Evolutionary conservation across 2,113 vertebrate genomes (phyloP), one percentile per base, ranked within the genome.

Genomic region (Suricata suricatta): DNA sequence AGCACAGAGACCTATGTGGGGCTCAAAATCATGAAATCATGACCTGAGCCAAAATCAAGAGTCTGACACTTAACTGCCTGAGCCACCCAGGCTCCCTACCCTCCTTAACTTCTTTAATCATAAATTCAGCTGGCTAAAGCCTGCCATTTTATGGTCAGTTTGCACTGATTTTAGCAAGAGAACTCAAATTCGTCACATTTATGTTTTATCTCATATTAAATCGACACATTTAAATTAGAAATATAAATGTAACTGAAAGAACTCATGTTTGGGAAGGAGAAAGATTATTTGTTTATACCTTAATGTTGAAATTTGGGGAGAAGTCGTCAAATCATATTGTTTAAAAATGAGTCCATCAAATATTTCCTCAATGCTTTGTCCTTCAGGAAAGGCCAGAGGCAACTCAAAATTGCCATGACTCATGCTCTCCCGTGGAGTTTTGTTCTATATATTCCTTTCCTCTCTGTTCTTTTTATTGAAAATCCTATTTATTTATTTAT

Each of bases 391-490:
- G 54, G 77, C 77, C 83, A 96, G 60, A 86, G 44, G 80, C 68
- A 85, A 47, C 60, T 95, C 80, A 77, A 66, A 47, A 31, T 80
- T 23, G 76, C 57, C 69, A 41, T 87, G 76, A 96, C 90, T 97
- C 87, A 52, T 93, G 16, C 82, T 50, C 60, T 96, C 89, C 87
- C 2, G 0, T 66, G 52, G 93, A 97, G 90, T 79, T 94, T 85
- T 93, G 83, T 93, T 90, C 97, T 98, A 88, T 90, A 93, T 93
- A 93, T 93, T 54, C 87, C 88, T 93, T 66, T 29, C 10, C 80
- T 76, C 54, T 69, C 93, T 94, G 41, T 69, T 95, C 47, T 88
- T 57, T 84, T 94, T 50, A 88, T 88, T 93, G 92, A 95, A 96
- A 86, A 88, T 92, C 4, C 63, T 94, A 90, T 93, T 80, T 38